A percentile compares a stretch with the other conserved stretches of the same genome.
phyloP scores from a whole-genome alignment of 2,797 vertebrate genomes.

The Sebastes variabilis region DNA sequence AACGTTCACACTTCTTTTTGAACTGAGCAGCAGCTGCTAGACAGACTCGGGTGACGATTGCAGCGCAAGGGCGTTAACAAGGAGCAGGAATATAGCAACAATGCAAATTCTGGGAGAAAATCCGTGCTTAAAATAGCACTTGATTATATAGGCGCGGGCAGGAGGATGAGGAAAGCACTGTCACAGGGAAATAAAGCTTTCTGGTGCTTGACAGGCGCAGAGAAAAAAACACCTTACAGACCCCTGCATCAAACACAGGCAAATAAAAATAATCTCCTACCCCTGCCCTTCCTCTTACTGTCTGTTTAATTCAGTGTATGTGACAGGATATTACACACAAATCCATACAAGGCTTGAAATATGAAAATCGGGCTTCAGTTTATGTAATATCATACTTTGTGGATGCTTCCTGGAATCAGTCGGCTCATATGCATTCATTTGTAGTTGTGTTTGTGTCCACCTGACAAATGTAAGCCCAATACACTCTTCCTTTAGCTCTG shows the following conservation, averaged over 20 bases:
- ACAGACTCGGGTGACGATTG: constrained; percentile 21
- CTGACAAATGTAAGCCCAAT: neutral
- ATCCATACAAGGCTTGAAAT: neutral
- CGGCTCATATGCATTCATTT: neutral
- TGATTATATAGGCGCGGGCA: constrained; percentile 53
- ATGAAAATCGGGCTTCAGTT: neutral
- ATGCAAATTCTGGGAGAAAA: constrained; percentile 55
- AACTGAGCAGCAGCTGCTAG: constrained; percentile 37
- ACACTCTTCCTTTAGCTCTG: neutral
- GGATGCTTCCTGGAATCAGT: neutral
- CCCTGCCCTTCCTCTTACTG: constrained; percentile 1
- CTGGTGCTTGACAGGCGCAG: constrained; percentile 20
- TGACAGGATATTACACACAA: constrained; percentile 13
- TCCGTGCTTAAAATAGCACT: constrained; percentile 54
- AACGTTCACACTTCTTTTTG: constrained; percentile 19
- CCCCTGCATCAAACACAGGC: constrained; percentile 19
- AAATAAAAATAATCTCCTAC: constrained; percentile 38
- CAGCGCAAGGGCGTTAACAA: constrained; percentile 19
- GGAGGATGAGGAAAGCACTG: constrained; percentile 25
- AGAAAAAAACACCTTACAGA: constrained; percentile 18
- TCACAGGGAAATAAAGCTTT: constrained; percentile 45
- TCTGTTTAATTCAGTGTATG: neutral
- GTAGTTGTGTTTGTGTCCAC: neutral
- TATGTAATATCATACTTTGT: neutral
- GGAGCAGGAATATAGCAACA: constrained; percentile 38